phyloP scores from a whole-genome alignment of 37 sponge, comb jelly and placozoan species.

The Theonella swinhoei region DNA sequence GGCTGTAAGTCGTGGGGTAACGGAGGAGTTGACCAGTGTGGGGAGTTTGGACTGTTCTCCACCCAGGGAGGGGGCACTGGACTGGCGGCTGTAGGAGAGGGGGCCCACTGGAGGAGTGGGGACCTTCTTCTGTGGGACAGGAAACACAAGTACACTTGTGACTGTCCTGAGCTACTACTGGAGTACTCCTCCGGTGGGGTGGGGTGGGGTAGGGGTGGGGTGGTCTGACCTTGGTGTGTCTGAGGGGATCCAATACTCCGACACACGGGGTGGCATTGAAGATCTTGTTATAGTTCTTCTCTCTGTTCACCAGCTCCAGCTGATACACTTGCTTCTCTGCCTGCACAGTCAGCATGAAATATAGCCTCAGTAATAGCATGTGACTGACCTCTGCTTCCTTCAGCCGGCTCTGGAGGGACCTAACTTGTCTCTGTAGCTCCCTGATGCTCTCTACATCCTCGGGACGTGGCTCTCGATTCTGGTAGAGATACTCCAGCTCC shows the following conservation, averaged over 20 bases:
- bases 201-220: not conserved
- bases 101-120: no score
- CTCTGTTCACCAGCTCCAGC: constrained; percentile 92
- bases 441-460: constrained; percentile 71
- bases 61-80: no score
- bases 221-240: not conserved
- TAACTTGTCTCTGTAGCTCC: constrained; percentile 50
- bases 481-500: constrained; percentile 54
- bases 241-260: constrained; percentile 76
- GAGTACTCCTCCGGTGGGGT: no score
- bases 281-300: constrained; percentile 94
- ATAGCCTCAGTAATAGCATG: no score
- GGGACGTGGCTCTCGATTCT: constrained; percentile 57
- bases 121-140: no score
- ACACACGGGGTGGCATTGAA: constrained; percentile 85
- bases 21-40: no score
- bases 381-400: constrained; percentile 73
- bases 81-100: no score
- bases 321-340: constrained; percentile 87
- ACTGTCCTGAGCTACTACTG: no score
- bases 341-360: constrained; percentile 38
- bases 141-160: no score
- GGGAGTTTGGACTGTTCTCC: no score
- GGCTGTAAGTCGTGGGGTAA: no score
- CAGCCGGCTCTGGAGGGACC: constrained; percentile 50